A percentile compares a stretch with the other conserved stretches of the same genome.
Conservation (phyloP, 64 coral and sea anemone species). For the Stichodactyla mertensii region DNA sequence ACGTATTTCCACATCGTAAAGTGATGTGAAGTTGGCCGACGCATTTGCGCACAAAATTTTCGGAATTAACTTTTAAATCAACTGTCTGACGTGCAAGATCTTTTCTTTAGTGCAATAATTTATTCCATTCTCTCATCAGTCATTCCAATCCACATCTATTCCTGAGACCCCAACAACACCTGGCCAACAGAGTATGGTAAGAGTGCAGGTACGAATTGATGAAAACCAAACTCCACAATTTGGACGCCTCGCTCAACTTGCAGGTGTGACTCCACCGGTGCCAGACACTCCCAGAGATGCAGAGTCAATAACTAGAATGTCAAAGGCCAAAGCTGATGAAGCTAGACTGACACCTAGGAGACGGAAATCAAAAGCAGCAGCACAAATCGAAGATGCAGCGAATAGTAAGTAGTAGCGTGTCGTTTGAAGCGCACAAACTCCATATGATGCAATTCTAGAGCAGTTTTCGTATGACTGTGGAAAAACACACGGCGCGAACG, state of each 20-base stretch:
- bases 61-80: no score
- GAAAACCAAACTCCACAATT: conserved; percentile 69
- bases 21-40: no score
- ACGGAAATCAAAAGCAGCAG: background rate
- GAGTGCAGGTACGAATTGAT: conserved; percentile 80
- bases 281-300: conserved; percentile 20
- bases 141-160: conserved; percentile 58
- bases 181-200: conserved; percentile 51
- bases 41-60: no score
- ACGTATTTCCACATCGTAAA: no score
- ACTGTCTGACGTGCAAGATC: no score
- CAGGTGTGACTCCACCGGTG: conserved; percentile 73
- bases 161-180: conserved; percentile 39
- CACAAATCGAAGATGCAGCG: background rate
- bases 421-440: no score
- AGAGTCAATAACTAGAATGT: conserved; percentile 30
- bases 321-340: conserved; percentile 37
- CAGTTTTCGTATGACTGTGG: no score
- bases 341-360: conserved; percentile 15
- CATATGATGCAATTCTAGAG: no score
- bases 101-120: background rate
- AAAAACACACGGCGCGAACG: no score
- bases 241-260: conserved; percentile 62
- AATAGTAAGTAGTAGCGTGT: background rate
- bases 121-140: conserved; percentile 15